These are phyloP conservation scores for Pomacea maculata DNA, from an alignment of 1,140 invertebrate species.

Conservation along the genomic window DNA sequence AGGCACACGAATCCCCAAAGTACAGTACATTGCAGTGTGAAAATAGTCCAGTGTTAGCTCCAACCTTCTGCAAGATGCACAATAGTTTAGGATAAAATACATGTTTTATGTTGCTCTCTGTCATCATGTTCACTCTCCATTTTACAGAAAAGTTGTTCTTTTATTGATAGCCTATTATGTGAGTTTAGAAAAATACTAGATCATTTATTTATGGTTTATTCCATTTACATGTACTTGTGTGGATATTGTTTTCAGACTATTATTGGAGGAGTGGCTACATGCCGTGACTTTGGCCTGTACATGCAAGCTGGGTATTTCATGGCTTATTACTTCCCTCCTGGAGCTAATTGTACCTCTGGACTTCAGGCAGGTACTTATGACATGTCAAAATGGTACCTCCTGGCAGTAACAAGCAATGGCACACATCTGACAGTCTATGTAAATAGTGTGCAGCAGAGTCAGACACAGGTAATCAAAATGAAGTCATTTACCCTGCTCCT, in stretches of 20 bases:
- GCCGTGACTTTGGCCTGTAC: conserved; percentile 48
- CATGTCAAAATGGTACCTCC: conserved; percentile 45
- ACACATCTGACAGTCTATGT: conserved; percentile 39
- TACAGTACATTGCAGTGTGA: no score
- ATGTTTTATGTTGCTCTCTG: no score
- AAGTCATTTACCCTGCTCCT: no score
- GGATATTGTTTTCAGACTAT: conserved; percentile 35
- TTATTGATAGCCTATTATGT: no score
- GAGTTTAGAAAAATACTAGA: no score
- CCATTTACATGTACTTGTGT: conserved; percentile 1
- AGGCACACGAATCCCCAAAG: no score
- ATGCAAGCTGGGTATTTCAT: conserved; percentile 43
- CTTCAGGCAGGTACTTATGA: conserved; percentile 11
- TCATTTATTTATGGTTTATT: not conserved
- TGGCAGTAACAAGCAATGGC: conserved; percentile 43
- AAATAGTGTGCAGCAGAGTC: conserved; percentile 24
- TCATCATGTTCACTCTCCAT: no score
- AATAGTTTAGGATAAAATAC: no score
- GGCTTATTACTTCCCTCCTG: conserved; percentile 30
- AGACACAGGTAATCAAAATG: not conserved
- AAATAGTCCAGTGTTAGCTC: no score
- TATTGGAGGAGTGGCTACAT: conserved; percentile 38
- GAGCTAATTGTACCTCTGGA: not conserved
- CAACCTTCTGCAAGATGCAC: no score
- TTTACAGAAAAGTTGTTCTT: no score